Conservation (phyloP, 2,113 vertebrate species). For the Oreamnos americanus region DNA sequence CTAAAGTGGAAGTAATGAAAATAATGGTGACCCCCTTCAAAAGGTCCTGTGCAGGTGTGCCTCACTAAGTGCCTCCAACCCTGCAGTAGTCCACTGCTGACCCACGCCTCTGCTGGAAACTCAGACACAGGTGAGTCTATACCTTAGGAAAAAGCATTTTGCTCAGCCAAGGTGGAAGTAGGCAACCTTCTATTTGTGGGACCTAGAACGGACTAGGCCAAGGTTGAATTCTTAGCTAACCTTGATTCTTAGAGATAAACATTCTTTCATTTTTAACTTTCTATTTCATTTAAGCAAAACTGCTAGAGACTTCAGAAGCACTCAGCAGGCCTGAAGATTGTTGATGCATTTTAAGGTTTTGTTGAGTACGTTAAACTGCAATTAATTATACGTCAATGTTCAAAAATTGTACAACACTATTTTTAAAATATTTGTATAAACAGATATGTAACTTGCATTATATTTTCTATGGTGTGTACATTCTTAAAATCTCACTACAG, state of each 20-base stretch:
- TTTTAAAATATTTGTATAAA: conserved; percentile 46
- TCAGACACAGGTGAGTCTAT: neutral
- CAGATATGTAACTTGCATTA: neutral
- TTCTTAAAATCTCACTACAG: neutral
- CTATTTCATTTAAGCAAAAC: neutral
- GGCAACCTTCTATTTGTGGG: neutral
- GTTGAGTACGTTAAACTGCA: neutral
- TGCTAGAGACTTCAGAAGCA: conserved; percentile 34
- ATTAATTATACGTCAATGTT: conserved; percentile 35
- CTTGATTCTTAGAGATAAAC: neutral
- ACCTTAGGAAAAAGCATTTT: neutral
- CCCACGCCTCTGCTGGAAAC: neutral
- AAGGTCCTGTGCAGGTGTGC: neutral
- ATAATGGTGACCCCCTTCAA: neutral
- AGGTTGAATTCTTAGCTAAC: neutral
- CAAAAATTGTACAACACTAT: neutral
- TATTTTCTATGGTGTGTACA: neutral
- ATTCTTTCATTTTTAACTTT: conserved; percentile 25
- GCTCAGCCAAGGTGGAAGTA: neutral
- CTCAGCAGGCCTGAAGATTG: conserved; percentile 21
- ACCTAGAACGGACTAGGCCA: neutral
- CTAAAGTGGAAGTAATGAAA: neutral
- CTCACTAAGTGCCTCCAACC: neutral
- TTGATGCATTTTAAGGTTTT: conserved; percentile 36
- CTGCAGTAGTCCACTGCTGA: neutral